A percentile compares a stretch with the other conserved stretches of the same genome.
Conservation (phyloP, 2,888 invertebrate genomes). For the Coenonympha arcania region DNA sequence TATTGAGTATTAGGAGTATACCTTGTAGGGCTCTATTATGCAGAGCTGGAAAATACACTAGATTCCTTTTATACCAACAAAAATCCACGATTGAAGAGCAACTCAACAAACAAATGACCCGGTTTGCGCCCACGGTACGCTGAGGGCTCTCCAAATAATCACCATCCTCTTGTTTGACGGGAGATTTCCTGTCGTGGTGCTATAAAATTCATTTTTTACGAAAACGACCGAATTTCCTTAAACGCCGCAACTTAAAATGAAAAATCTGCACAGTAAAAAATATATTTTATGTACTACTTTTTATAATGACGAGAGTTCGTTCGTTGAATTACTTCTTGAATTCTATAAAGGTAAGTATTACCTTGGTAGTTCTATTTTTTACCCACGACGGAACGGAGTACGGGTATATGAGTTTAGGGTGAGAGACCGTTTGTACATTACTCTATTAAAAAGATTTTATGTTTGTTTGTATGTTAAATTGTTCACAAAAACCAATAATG, state of each 20-base stretch:
- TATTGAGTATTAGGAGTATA: neutral
- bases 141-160: constrained; percentile 9
- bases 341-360: neutral
- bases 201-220: constrained; percentile 9
- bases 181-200: constrained; percentile 13
- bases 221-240: constrained; percentile 5
- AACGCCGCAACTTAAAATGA: constrained; percentile 2
- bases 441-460: no score
- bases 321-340: neutral
- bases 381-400: no score
- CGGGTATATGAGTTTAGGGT: no score
- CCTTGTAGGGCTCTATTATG: neutral
- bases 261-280: neutral
- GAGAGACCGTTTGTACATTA: no score
- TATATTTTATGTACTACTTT: neutral
- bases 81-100: constrained; percentile 13
- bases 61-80: constrained; percentile 8
- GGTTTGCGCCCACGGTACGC: constrained; percentile 6
- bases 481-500: no score
- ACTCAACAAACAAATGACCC: constrained; percentile 15
- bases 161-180: constrained; percentile 9
- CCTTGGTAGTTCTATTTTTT: neutral
- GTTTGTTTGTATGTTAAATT: no score
- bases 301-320: neutral
- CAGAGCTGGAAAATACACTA: neutral